Evolutionary conservation across 2,888 invertebrate genomes (phyloP), one percentile per base, ranked within the genome.

Genomic region (Acanthosoma haemorrhoidale): DNA sequence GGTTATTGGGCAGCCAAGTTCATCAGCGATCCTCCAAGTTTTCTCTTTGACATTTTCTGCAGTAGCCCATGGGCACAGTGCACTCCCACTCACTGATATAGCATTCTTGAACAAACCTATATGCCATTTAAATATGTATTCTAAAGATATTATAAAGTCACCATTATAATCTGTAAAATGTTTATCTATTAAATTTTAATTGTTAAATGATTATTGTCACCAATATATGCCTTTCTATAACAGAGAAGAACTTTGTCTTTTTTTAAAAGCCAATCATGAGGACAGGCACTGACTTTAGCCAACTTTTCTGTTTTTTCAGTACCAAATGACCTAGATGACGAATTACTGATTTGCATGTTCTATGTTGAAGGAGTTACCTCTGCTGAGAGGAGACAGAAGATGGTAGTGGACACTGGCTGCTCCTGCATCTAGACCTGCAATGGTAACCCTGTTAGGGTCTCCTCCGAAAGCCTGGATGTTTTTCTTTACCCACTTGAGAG

Each of bases 31-130:
- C 69, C 84, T 81, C 71, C 82, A 81, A 0, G 90, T 84, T 74
- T 88, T 88, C 74, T 85, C 83, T 1, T 82, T 80, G 0, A 86
- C 82, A 31, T 84, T 84, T 75, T 84, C 82, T 1, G 83, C 80
- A 67, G 86, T 80, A 0, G 86, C 79, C 86, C 86, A 87, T 0
- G 87, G 83, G 69, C 85, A 81, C 15, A 90, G 81, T 0, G 88
- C 85, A 2, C 85, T 83, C 0, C 91, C 91, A 76, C 91, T 91
- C 77, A 85, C 84, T 0, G 89, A 88, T 67, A 88, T 85, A 11
- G 87, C 89, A 29, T 84, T 80, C 73, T 83, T 78, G 77, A 87
- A 87, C 78, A 92, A 91, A 59, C 91, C 89, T 87, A 76, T n/a
- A n/a, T n/a, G n/a, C n/a, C n/a, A n/a, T n/a, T n/a, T n/a, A n/a